These are phyloP conservation scores for Polymixis flavicincta DNA, from an alignment of 2,888 invertebrate species.

Conservation along the genomic window DNA sequence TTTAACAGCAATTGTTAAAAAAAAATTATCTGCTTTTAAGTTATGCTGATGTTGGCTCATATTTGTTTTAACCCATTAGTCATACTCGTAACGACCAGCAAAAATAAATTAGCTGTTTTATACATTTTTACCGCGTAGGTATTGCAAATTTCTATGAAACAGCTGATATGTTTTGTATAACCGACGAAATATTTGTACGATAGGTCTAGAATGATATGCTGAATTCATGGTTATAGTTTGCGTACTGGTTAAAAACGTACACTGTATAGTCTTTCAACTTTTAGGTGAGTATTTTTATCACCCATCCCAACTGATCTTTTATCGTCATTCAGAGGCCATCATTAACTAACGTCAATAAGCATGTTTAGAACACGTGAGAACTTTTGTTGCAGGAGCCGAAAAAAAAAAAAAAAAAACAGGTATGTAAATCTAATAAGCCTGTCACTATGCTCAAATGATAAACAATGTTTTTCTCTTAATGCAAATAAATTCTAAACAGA, in stretches of 20 bases:
- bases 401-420: neutral
- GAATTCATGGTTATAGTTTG: no score
- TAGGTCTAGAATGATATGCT: no score
- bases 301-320: neutral
- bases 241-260: no score
- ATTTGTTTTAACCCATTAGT: neutral
- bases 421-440: neutral
- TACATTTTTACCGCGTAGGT: no score
- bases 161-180: no score
- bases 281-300: neutral
- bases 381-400: neutral
- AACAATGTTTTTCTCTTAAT: conserved; percentile 20
- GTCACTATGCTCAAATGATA: neutral
- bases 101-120: no score
- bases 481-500: conserved; percentile 17
- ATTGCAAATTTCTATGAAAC: no score
- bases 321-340: neutral
- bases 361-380: neutral
- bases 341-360: neutral
- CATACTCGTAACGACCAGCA: neutral
- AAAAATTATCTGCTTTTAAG: neutral
- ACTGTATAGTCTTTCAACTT: neutral
- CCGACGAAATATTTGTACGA: no score
- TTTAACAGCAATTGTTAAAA: no score
- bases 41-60: neutral